Percentiles rank a stretch among this genome's conserved stretches.
Conservation (phyloP, 2,113 vertebrate species). For the Muscicapa adusta region DNA sequence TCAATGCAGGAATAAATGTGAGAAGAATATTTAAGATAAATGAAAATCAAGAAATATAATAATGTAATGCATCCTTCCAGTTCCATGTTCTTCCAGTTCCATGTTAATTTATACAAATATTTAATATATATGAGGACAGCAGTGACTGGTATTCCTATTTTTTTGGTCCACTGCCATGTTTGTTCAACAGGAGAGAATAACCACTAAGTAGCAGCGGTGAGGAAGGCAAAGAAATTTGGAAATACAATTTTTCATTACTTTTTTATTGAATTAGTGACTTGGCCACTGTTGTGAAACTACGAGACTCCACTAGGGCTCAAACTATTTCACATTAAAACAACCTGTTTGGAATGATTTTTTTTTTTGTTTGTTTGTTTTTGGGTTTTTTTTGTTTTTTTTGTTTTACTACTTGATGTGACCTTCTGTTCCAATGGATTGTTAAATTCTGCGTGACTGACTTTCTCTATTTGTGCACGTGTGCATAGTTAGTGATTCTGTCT, state of each 20-base stretch:
- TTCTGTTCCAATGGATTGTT: constrained; percentile 12
- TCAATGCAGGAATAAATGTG: neutral
- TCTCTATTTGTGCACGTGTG: constrained; percentile 25
- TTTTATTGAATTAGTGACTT: neutral
- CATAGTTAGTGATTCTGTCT: constrained; percentile 69
- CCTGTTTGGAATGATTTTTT: constrained; percentile 42
- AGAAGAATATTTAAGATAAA: neutral
- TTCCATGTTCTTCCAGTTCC: neutral
- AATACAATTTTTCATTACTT: neutral
- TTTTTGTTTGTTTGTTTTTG: constrained; percentile 31
- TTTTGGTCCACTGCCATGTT: neutral
- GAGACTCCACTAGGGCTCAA: neutral
- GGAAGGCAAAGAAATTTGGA: neutral
- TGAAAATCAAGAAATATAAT: neutral
- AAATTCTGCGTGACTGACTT: constrained; percentile 70
- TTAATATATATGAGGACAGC: neutral
- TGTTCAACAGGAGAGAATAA: neutral
- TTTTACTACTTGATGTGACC: constrained; percentile 52
- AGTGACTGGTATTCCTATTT: neutral
- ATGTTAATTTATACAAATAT: neutral
- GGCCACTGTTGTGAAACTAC: neutral
- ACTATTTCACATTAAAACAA: neutral
- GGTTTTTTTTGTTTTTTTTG: neutral
- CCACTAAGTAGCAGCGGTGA: neutral
- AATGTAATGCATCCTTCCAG: neutral